Evolutionary conservation across 2,888 invertebrate species (phyloP).

Genomic region (Epicampocera succincta): DNA sequence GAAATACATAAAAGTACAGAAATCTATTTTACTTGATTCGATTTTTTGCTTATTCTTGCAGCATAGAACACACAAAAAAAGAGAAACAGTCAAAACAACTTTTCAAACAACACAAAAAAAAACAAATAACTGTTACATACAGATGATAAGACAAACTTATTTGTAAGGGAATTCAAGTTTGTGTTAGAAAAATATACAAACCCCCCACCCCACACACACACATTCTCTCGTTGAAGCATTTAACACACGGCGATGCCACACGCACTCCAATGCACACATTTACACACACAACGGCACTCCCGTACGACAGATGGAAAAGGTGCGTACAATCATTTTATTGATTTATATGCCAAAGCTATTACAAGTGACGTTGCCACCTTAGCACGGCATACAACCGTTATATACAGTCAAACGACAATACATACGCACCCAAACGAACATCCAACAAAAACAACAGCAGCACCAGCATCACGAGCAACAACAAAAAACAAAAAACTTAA

Average conservation of each 20-base stretch:
- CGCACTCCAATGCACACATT: conserved; percentile 64
- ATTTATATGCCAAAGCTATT: conserved; percentile 80
- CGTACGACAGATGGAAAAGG: conserved; percentile 58
- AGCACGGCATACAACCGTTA: conserved; percentile 42
- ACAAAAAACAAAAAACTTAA: conserved; percentile 19
- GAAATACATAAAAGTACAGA: conserved; percentile 27
- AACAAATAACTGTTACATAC: not conserved
- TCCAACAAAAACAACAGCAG: conserved; percentile 27
- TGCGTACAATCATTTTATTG: conserved; percentile 75
- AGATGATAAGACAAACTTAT: conserved; percentile 52
- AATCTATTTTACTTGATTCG: conserved; percentile 47
- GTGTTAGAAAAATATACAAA: conserved; percentile 33
- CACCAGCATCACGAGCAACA: conserved; percentile 37
- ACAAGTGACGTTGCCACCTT: conserved; percentile 77
- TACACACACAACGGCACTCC: conserved; percentile 54
- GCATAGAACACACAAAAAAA: conserved; percentile 48
- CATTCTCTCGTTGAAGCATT: conserved; percentile 16
- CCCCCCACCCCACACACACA: conserved; percentile 38
- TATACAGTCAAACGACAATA: conserved; percentile 22
- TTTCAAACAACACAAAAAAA: not conserved
- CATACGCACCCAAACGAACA: conserved; percentile 19
- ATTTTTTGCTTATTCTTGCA: conserved; percentile 56
- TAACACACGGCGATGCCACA: conserved; percentile 18
- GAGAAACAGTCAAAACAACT: conserved; percentile 20
- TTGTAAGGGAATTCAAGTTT: conserved; percentile 59